Conservation (phyloP, 2,888 invertebrate species). For the Eulithis testata region DNA sequence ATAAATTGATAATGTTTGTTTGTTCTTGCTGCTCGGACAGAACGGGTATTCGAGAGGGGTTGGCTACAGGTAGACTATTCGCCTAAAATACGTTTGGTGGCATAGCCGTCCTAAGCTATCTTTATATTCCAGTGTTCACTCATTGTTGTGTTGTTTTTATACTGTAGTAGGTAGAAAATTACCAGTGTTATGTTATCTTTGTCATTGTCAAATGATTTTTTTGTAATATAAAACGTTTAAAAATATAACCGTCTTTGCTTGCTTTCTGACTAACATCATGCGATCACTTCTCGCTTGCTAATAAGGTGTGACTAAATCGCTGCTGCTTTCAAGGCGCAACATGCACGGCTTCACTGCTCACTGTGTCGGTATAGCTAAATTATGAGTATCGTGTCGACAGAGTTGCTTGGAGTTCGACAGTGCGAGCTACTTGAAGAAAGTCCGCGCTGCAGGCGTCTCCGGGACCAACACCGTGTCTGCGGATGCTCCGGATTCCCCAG, state of each 20-base stretch:
- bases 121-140: constrained; percentile 35
- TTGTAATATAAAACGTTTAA: constrained; percentile 64
- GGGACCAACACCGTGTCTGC: constrained; percentile 69
- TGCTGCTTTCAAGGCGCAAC: constrained; percentile 27
- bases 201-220: constrained; percentile 67
- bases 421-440: constrained; percentile 78
- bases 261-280: constrained; percentile 57
- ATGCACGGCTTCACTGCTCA: constrained; percentile 10
- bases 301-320: constrained; percentile 26
- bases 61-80: constrained; percentile 72
- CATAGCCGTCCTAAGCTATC: constrained; percentile 37
- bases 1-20: constrained; percentile 64
- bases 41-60: constrained; percentile 78
- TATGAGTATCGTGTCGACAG: constrained; percentile 64
- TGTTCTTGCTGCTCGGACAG: constrained; percentile 78
- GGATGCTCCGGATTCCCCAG: constrained; percentile 80
- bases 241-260: constrained; percentile 69
- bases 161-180: constrained; percentile 68
- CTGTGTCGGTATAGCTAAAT: constrained; percentile 36
- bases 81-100: constrained; percentile 27
- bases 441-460: constrained; percentile 64
- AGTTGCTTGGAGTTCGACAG: constrained; percentile 83
- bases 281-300: constrained; percentile 21
- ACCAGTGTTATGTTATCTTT: constrained; percentile 63
- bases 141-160: constrained; percentile 57